Percentiles rank a stretch among this genome's conserved stretches.
Conservation (phyloP, 2,888 invertebrate species). For the Mythimna vitellina region DNA sequence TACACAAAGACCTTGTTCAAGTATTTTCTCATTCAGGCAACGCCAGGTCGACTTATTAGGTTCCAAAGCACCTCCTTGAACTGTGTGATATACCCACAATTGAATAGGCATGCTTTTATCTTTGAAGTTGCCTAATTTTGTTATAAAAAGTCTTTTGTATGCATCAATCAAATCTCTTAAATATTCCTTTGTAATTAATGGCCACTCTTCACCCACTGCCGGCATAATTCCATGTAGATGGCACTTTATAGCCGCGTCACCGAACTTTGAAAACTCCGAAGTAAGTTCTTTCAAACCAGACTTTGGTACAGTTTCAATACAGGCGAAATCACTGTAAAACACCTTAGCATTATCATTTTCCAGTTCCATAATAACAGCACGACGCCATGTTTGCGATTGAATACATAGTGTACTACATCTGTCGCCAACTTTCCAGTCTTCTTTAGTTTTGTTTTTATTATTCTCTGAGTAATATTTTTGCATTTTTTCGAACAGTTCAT, state of each 20-base stretch:
- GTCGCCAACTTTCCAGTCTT: constrained; percentile 88
- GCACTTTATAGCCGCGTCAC: constrained; percentile 92
- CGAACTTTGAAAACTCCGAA: constrained; percentile 85
- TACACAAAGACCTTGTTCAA: constrained; percentile 92
- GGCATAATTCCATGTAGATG: constrained; percentile 93
- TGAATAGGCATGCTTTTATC: constrained; percentile 91
- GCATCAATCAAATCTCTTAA: constrained; percentile 89
- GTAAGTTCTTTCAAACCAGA: constrained; percentile 88
- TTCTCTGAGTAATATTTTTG: constrained; percentile 87
- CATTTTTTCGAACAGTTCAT: constrained; percentile 87
- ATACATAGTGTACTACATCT: constrained; percentile 84
- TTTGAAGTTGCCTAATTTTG: constrained; percentile 87
- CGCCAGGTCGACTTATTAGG: constrained; percentile 92
- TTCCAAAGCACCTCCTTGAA: constrained; percentile 92
- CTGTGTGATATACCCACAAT: constrained; percentile 92
- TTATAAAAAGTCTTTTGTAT: constrained; percentile 89
- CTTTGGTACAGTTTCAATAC: constrained; percentile 84
- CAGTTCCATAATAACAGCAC: constrained; percentile 88
- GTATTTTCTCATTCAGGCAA: constrained; percentile 92
- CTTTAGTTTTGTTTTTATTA: constrained; percentile 68
- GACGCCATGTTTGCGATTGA: constrained; percentile 91
- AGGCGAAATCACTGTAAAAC: constrained; percentile 92
- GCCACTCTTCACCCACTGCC: constrained; percentile 92
- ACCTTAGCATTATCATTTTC: constrained; percentile 86
- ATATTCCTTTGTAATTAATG: constrained; percentile 91